Conservation (phyloP, 2,888 invertebrate genomes). For the Dasypogon diadema region DNA sequence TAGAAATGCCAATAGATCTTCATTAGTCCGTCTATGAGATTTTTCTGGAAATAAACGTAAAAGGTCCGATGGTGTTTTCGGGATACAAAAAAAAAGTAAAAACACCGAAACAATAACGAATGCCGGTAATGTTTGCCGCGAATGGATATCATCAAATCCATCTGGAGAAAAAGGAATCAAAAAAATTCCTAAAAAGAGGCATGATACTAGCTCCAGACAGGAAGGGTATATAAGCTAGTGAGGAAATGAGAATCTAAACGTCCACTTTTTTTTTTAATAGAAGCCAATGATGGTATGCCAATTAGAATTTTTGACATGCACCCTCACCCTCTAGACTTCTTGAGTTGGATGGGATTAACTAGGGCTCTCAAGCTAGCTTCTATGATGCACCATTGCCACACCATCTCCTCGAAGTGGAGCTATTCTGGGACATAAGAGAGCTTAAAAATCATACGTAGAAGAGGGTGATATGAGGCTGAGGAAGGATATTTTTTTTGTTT, state of each 20-base stretch:
- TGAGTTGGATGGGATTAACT: conserved; percentile 40
- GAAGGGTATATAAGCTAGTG: neutral
- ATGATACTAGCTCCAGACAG: neutral
- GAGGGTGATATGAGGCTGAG: conserved; percentile 9
- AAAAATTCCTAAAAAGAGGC: conserved; percentile 9
- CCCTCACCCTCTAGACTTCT: conserved; percentile 45
- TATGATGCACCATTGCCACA: conserved; percentile 15
- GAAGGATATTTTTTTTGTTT: conserved; percentile 38
- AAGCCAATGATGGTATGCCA: conserved; percentile 50
- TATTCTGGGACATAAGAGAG: conserved; percentile 28
- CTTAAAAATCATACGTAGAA: conserved; percentile 22
- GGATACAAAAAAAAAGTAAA: neutral
- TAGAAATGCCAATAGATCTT: conserved; percentile 31
- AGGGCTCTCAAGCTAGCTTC: conserved; percentile 28
- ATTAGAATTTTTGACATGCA: conserved; percentile 52
- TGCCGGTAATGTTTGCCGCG: conserved; percentile 12
- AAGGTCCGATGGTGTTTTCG: neutral
- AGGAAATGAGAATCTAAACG: conserved; percentile 41
- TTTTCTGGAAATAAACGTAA: neutral
- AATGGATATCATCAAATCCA: conserved; percentile 5
- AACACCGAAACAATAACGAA: conserved; percentile 1
- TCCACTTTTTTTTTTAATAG: conserved; percentile 34
- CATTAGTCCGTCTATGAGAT: neutral
- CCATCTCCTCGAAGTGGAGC: conserved; percentile 16
- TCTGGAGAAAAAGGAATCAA: conserved; percentile 37